Evolutionary conservation across 2,888 invertebrate genomes (phyloP).

Genomic region (Dilophus febrilis): DNA sequence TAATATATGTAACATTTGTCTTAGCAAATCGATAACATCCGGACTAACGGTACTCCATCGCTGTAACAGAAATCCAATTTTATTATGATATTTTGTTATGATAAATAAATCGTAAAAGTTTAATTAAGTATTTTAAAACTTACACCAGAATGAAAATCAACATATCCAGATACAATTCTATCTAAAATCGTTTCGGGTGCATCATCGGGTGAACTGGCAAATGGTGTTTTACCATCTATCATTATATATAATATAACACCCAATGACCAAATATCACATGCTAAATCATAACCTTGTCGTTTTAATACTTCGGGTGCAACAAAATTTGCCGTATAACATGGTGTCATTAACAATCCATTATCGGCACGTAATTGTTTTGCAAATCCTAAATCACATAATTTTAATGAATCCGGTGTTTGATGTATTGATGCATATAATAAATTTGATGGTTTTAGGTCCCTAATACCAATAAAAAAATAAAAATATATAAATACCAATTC

Average conservation of each 20-base stretch:
- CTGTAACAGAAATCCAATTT: too few species aligned
- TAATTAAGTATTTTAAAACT: too few species aligned
- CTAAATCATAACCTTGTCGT: slow-evolving; percentile 93
- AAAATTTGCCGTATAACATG: slow-evolving; percentile 98
- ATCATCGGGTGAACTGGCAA: slow-evolving; percentile 50
- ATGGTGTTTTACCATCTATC: slow-evolving; percentile 70
- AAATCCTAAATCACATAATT: slow-evolving; percentile 95
- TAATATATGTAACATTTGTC: slow-evolving; percentile 88
- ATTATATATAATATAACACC: slow-evolving; percentile 94
- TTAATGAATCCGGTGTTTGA: slow-evolving; percentile 68
- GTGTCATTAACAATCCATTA: slow-evolving; percentile 97
- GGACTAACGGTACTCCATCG: slow-evolving; percentile 65
- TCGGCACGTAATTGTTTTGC: slow-evolving; percentile 93
- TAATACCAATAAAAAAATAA: slow-evolving; percentile 18
- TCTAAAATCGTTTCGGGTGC: slow-evolving; percentile 78
- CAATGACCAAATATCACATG: slow-evolving; percentile 98
- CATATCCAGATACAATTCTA: slow-evolving; percentile 80
- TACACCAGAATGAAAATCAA: slow-evolving; percentile 29
- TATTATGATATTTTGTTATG: too few species aligned
- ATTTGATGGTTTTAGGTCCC: slow-evolving; percentile 96
- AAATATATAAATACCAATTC: too few species aligned
- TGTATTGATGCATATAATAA: slow-evolving; percentile 81
- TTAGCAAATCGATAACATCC: slow-evolving; percentile 73
- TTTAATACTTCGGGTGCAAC: slow-evolving; percentile 95
- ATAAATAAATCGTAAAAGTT: too few species aligned